phyloP scores from a whole-genome alignment of 2,888 invertebrate genomes.

The Apodemia mormo region DNA sequence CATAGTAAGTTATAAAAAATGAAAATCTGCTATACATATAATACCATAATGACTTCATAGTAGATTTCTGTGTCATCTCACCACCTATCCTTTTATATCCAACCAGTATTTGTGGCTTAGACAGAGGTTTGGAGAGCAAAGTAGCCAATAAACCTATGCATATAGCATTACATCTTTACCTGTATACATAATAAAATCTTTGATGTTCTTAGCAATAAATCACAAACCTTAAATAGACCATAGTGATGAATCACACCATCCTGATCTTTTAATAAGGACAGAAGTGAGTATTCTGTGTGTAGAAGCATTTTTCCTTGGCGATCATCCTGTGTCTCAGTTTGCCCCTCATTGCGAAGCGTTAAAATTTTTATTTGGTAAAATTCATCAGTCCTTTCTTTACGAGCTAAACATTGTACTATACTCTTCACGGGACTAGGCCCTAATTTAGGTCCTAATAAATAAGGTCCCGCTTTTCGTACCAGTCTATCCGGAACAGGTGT shows the following conservation, averaged over 20 bases:
- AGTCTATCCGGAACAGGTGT: conserved; percentile 77
- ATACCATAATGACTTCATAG: too few species aligned
- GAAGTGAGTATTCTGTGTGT: conserved; percentile 88
- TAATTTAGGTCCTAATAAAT: conserved; percentile 85
- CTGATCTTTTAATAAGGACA: conserved; percentile 85
- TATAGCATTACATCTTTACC: too few species aligned
- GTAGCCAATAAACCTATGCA: too few species aligned
- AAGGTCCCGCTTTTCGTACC: conserved; percentile 85
- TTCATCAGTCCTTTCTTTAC: conserved; percentile 85
- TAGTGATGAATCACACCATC: conserved; percentile 89
- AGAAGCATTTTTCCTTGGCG: conserved; percentile 89
- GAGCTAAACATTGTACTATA: conserved; percentile 88
- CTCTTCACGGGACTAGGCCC: conserved; percentile 89
- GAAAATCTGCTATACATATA: too few species aligned
- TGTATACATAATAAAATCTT: too few species aligned
- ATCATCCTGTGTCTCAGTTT: conserved; percentile 87
- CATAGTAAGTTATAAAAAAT: too few species aligned
- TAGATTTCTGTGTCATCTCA: too few species aligned
- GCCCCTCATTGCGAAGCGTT: conserved; percentile 74
- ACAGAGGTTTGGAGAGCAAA: too few species aligned
- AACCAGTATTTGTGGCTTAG: too few species aligned
- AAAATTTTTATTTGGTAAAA: conserved; percentile 86
- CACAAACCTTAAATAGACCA: conserved; percentile 86
- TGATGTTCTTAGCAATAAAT: neutral
- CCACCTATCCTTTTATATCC: too few species aligned